Base-by-base conservation (phyloP, 2,888 invertebrate species). In the Colostygia pectinataria region DNA sequence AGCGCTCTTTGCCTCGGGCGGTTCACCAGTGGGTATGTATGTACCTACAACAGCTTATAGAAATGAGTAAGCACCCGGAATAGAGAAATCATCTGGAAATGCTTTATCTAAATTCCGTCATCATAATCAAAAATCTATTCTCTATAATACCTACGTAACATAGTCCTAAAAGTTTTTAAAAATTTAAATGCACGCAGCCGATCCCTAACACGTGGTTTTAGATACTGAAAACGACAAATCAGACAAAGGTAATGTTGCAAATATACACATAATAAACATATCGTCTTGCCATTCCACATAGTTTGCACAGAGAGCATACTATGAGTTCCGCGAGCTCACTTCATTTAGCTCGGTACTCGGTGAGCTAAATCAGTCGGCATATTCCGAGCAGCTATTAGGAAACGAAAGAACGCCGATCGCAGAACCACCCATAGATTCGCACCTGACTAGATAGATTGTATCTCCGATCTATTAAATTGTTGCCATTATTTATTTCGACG, bases 401-500 rank as follows among this genome's bases (percentile, higher is more conserved):
- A 78, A 77, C 62, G 57, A 71, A 65, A 71, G 74, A 57, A 53
- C 55, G 51, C 47, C 46, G 37, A 38, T 45, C 33, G 33, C 10
- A 10, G 34, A 81, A 80, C 77, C 77, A 74, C 77, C 79, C 61
- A 76, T 67, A 59, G 77, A 72, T 75, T 73, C 71, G 70, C 71
- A 66, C 73, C 68, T 63, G 65, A 29, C 55, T 56, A 18, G 67
- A 72, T 55, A 67, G 80, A 77, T 79, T 65, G 59, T 71, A 81
- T 81, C 79, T 73, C 51, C 56, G 64, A 73, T 71, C 68, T 78
- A 69, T 78, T 69, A 70, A 73, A 71, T 72, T 67, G 68, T 70
- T 68, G 65, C 67, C 69, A 61, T 71, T 68, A 66, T 72, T 71
- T 70, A 68, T 66, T 71, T 68, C 63, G 61, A 66, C 55, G 56